Evolutionary conservation across 2,888 invertebrate genomes (phyloP), one percentile per base, ranked within the genome.

Genomic region (Coenonympha glycerion): DNA sequence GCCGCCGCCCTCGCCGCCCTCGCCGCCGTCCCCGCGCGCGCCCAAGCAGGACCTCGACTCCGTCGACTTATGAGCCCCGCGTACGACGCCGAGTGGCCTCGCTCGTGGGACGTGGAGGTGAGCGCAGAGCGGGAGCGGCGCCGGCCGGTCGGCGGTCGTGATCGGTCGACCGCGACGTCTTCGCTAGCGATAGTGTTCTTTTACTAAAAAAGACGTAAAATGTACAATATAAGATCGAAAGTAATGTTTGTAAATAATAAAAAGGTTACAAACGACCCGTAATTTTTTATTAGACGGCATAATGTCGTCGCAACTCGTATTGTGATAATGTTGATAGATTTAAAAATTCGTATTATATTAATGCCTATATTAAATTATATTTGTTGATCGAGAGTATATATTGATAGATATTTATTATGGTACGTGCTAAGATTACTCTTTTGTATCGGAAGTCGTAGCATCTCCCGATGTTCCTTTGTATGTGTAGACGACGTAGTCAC

Each of bases 41-140:
- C 92, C 92, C 58, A 91, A 90, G 64, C 92, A 92, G 83, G 91
- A 92, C 80, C 87, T 92, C 69, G 92, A 92, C 76, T 92, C 92
- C 40, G 91, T 92, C 62, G 92, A 92, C 85, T 88, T 92, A 73
- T 92, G 89, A 81, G 68, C 58, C 51, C 46, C 26, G 48, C 33
- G 47, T 26, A 13, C 24, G 24, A 8, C 18, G 13, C 11, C 37
- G 48, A 6, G 18, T 15, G 34, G 30, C 48, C 24, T 19, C 18
- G 4, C 18, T 34, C 34, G 1, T 18, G 33, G 36, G 36, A n/a
- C n/a, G 19, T 11, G 36, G 36, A 9, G 5, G 9, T 5, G 31
- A 21, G 19, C 41, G 45, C 28, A 51, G 11, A 34, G 11, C 16
- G 19, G 18, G 33, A 9, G 16, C 40, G 26, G 16, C 36, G 41